phyloP scores from a whole-genome alignment of 2,888 invertebrate species.

The Capitulum mitella region DNA sequence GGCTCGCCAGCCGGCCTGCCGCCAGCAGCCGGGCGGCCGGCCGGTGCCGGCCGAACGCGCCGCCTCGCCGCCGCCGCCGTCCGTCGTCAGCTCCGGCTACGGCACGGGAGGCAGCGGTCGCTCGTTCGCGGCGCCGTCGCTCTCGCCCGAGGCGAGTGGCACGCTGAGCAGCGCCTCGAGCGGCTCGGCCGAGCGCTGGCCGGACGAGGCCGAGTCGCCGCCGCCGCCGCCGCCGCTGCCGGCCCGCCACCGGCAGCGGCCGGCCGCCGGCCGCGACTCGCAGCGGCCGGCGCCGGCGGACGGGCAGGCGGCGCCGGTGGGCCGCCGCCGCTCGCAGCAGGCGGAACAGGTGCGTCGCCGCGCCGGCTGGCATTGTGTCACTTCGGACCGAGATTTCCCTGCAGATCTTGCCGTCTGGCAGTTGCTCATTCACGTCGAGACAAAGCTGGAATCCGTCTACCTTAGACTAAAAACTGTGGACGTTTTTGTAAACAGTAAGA shows the following conservation, averaged over 20 bases:
- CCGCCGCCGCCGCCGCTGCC: constrained; percentile 21
- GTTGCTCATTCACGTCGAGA: no score
- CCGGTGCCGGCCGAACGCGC: background rate
- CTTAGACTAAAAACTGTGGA: no score
- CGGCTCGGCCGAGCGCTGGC: constrained; percentile 21
- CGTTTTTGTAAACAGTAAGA: no score
- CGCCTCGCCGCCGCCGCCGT: constrained; percentile 56
- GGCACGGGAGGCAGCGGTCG: constrained; percentile 60
- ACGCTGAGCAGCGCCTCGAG: constrained; percentile 19
- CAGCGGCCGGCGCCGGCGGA: background rate
- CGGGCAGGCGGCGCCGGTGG: background rate
- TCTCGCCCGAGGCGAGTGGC: background rate
- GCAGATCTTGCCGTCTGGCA: no score
- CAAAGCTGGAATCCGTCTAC: no score
- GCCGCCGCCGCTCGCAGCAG: background rate
- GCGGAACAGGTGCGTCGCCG: background rate
- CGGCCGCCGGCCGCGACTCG: background rate
- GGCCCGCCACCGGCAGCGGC: background rate
- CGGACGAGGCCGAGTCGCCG: constrained; percentile 9
- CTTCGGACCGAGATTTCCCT: no score
- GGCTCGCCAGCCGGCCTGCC: background rate
- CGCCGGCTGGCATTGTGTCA: background rate
- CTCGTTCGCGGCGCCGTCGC: constrained; percentile 40
- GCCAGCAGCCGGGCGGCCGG: background rate
- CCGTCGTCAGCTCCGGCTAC: constrained; percentile 74